phyloP scores from a whole-genome alignment of 2,797 vertebrate species.

The Taenioides sp. region DNA sequence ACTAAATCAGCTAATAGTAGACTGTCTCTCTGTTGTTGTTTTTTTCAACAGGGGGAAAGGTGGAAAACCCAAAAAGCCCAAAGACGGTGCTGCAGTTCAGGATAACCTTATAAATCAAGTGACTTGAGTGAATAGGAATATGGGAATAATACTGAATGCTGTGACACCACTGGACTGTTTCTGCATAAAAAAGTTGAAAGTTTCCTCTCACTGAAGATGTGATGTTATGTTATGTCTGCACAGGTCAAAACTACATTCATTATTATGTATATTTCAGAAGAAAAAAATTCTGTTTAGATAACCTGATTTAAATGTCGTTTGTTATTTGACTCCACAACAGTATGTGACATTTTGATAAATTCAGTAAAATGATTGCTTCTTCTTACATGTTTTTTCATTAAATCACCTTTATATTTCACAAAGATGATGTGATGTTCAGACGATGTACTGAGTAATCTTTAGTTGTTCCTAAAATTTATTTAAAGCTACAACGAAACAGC shows the following conservation, averaged over 20 bases:
- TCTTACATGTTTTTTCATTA: background rate
- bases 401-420: background rate
- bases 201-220: conserved; percentile 17
- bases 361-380: conserved; percentile 21
- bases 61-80: conserved; percentile 45
- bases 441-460: background rate
- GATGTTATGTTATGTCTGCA: conserved; percentile 25
- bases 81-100: conserved; percentile 54
- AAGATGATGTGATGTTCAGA: background rate
- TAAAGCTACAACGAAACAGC: conserved; percentile 7
- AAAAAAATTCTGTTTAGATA: conserved; percentile 6
- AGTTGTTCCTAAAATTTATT: background rate
- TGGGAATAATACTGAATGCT: background rate
- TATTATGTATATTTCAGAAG: conserved; percentile 32
- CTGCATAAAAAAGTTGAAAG: conserved; percentile 14
- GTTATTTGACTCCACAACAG: background rate
- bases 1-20: background rate
- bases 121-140: conserved; percentile 45
- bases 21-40: conserved; percentile 7
- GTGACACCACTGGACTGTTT: background rate
- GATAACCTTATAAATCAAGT: conserved; percentile 62
- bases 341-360: conserved; percentile 13
- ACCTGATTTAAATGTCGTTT: conserved; percentile 13
- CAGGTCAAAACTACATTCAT: conserved; percentile 40
- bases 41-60: conserved; percentile 51